Percentiles rank a stretch among this genome's conserved stretches.
phyloP scores from a whole-genome alignment of 1,140 invertebrate genomes.

The Chionoecetes opilio region DNA sequence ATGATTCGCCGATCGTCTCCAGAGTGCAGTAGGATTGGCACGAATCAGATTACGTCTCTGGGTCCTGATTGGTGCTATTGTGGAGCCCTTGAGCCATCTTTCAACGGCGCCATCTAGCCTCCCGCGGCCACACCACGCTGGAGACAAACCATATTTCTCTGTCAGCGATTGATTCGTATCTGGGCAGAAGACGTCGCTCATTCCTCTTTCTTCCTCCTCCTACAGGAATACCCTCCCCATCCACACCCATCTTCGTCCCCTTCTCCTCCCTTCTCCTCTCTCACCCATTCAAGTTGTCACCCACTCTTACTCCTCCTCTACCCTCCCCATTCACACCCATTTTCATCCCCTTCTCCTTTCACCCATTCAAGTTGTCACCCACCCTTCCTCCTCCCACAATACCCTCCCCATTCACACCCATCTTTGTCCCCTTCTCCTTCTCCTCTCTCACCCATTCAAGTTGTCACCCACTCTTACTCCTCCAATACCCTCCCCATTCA shows the following conservation, averaged over 20 bases:
- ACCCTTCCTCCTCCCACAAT: not conserved
- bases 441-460: not conserved
- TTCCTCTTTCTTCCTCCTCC: not conserved
- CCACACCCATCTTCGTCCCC: not conserved
- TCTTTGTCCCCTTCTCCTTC: not conserved
- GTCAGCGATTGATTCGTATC: not conserved
- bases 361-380: too few species aligned
- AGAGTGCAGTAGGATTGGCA: not conserved
- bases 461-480: too few species aligned
- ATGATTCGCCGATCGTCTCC: not conserved
- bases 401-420: not conserved
- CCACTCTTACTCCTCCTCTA: not conserved
- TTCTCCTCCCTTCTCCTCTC: not conserved
- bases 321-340: not conserved
- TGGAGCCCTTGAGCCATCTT: not conserved
- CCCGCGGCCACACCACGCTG: not conserved
- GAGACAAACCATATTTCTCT: slow-evolving; percentile 6
- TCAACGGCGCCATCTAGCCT: not conserved
- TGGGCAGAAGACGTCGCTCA: not conserved
- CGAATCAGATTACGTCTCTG: not conserved
- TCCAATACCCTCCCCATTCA: too few species aligned
- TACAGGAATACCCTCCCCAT: not conserved
- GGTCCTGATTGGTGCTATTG: not conserved
- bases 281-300: not conserved
- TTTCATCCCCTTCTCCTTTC: not conserved